These are phyloP conservation scores for Aphelenchoides fujianensis DNA, from an alignment of 1,140 invertebrate species.

Conservation along the genomic window DNA sequence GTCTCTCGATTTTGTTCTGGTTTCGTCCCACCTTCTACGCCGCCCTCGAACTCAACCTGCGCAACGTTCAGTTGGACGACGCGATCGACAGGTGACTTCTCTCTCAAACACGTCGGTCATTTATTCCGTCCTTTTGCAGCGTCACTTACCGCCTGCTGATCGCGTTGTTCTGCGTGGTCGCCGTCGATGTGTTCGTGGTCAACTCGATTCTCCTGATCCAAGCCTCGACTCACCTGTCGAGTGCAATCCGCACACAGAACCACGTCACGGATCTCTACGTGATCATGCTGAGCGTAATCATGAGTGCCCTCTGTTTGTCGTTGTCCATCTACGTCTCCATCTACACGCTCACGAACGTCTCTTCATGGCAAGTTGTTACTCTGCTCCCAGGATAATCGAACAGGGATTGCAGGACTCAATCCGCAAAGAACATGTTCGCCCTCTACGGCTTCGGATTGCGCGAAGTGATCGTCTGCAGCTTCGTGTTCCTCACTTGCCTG, in stretches of 20 bases:
- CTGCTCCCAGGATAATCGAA: neutral
- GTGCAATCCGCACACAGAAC: neutral
- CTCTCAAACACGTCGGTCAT: constrained; percentile 6
- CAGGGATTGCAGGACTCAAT: neutral
- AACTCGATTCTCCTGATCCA: constrained; percentile 18
- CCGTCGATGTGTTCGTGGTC: neutral
- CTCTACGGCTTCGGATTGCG: constrained; percentile 28
- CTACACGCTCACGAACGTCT: constrained; percentile 15
- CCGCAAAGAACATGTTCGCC: constrained; percentile 17
- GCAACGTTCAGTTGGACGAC: constrained; percentile 30
- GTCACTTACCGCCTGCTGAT: constrained; percentile 14
- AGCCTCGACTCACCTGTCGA: constrained; percentile 3
- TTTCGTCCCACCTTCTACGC: constrained; percentile 23
- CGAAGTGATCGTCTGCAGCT: constrained; percentile 19
- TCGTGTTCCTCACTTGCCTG: constrained; percentile 9
- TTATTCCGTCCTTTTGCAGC: neutral
- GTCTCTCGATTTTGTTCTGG: constrained; percentile 22
- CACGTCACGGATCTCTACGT: constrained; percentile 19
- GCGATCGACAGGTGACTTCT: neutral
- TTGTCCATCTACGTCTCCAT: constrained; percentile 10
- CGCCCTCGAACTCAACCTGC: constrained; percentile 22
- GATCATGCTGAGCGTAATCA: constrained; percentile 9
- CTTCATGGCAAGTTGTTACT: constrained; percentile 11
- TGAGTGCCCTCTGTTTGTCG: neutral
- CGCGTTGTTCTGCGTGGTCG: constrained; percentile 4